Conservation (phyloP, 92 coral and sea anemone genomes). For the Palythoa heliodiscus region DNA sequence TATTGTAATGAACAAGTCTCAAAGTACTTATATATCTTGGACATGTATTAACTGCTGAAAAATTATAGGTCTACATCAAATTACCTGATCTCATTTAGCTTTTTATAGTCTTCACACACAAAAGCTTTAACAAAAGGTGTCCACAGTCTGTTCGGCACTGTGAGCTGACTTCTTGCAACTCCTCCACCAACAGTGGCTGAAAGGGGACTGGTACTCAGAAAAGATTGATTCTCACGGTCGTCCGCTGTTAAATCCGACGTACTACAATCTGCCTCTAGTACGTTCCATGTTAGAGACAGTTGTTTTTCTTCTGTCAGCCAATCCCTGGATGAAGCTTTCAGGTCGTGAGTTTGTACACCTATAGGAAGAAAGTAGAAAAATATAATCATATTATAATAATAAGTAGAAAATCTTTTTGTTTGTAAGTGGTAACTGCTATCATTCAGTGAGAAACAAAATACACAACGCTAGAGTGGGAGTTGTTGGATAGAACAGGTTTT, state of each 20-base stretch:
- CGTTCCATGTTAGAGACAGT: conserved; percentile 58
- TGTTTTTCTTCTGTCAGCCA: conserved; percentile 58
- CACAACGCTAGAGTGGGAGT: no score
- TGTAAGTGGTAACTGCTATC: no score
- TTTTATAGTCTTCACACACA: conserved; percentile 29
- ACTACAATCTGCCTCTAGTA: conserved; percentile 43
- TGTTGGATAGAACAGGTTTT: no score
- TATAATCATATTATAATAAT: no score
- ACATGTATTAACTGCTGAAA: not conserved
- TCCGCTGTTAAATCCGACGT: not conserved
- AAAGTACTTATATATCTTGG: not conserved
- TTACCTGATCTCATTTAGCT: conserved; percentile 31
- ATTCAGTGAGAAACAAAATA: no score
- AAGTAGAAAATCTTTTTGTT: no score
- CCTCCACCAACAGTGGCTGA: not conserved
- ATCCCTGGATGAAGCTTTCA: conserved; percentile 61
- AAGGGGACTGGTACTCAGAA: not conserved
- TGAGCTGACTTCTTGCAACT: conserved; percentile 36
- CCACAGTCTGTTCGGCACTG: conserved; percentile 33
- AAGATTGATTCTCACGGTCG: not conserved
- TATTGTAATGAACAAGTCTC: not conserved
- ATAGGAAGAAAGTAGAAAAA: no score
- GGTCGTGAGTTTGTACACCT: conserved; percentile 57
- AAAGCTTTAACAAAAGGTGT: conserved; percentile 26
- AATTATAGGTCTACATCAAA: not conserved